Evolutionary conservation across 2,113 vertebrate genomes (phyloP), one percentile per base, ranked within the genome.

Genomic region (Sphaerodactylus townsendi): DNA sequence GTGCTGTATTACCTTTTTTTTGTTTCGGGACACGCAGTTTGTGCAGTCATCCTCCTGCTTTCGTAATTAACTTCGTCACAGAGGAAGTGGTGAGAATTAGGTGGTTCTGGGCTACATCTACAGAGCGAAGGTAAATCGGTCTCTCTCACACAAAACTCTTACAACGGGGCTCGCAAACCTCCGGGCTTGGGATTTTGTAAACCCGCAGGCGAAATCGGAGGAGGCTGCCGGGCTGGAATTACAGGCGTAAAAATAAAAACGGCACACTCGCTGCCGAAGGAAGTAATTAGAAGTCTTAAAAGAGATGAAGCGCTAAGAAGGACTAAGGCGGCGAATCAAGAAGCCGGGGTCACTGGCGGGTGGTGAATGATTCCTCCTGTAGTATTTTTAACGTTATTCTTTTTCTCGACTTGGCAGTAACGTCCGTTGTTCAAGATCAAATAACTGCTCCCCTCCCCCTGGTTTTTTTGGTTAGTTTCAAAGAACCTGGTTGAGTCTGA

Each of bases 51-150:
- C 87, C 96, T 99, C 25, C 96, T 99, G 90, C n/a, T n/a, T 91
- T 99, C 96, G 98, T 99, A n/a, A n/a, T n/a, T n/a, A n/a, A n/a
- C 77, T 99, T 99, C 93, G 95, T 98, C 77, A 99, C 98, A 0
- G 98, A 99, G 94, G 98, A 98, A 39, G 98, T 98, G 59, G 98
- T 99, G 0, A n/a, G n/a, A n/a, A n/a, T n/a, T n/a, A n/a, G n/a
- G 98, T 99, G 82, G 98, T 99, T 91, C 97, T 99, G 75, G 99
- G 98, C 87, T 99, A 99, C 87, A 97, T 98, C 91, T 99, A 99
- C 96, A 97, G 99, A 96, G 98, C 98, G 87, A 99, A 99, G 98
- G 99, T 99, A 96, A 95, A 28, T 62, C 9, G 7, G 53, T 44
- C 50, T 59, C 2, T 7, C 68, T 46, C 39, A 35, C 44, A 28